Base-by-base conservation (phyloP, 2,888 invertebrate genomes). In the Phorcus lineatus region DNA sequence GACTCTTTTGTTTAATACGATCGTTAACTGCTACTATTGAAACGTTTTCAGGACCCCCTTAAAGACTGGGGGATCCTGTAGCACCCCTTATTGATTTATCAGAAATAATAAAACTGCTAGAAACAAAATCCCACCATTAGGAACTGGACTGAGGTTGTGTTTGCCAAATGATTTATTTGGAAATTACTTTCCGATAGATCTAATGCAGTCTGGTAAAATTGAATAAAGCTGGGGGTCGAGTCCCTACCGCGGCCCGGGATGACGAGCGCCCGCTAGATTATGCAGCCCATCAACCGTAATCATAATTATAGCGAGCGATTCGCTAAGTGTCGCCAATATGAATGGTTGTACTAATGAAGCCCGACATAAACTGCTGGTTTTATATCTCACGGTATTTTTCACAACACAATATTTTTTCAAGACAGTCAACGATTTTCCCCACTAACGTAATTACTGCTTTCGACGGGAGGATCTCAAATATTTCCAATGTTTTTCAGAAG, bases 271-370 rank as follows among this genome's bases (percentile, higher is more conserved):
- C 62, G 53, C 17, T 22, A 62, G 47, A 75, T 75, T 76, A 24
- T 47, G 66, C 66, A 52, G 53, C 53, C 77, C 75, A 47, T 80
- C 80, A 82, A 40, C 77, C 80, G 80, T 76, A 62, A 82, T 82
- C 80, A 78, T 78, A 78, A 82, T 82, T 80, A 82, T 77, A 70
- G 57, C 75, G 19, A 57, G 78, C 74, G 78, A 80, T 78, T 82
- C 80, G 82, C 80, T 78, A 82, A 82, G 82, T 82, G 82, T 82
- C 80, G 75, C 77, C 74, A 80, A 77, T 82, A 82, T 78, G 82
- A 82, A 82, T 80, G 82, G 80, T 75, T 62, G 40, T 22, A 36
- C 77, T 80, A 82, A 82, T 80, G 36, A 77, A 62, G 80, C 57
- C 28, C 74, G 82, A 82, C 82, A 77, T 82, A 74, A 82, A 80